phyloP scores from a whole-genome alignment of 64 coral and sea anemone genomes.

The Stylophora pistillata region DNA sequence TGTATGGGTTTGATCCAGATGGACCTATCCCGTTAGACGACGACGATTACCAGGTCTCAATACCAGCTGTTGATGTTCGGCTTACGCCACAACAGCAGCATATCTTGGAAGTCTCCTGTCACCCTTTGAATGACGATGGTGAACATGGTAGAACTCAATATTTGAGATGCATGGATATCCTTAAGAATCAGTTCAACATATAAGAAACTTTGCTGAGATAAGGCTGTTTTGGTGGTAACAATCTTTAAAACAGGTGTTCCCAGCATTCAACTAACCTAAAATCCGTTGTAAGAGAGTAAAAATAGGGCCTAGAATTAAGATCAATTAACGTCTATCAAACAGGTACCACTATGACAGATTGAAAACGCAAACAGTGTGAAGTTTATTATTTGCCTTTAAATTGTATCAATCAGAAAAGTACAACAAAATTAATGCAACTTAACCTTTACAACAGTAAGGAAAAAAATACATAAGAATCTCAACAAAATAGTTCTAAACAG shows the following conservation, averaged over 20 bases:
- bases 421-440: not conserved
- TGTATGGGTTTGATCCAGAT: slow-evolving; percentile 1
- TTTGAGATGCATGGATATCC: no score
- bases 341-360: not conserved
- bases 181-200: no score
- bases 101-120: not conserved
- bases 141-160: no score
- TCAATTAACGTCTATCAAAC: not conserved
- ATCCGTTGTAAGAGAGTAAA: no score
- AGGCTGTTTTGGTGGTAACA: no score
- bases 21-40: not conserved
- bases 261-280: no score
- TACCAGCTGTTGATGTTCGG: slow-evolving; percentile 1
- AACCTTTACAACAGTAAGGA: not conserved
- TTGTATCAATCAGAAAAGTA: no score
- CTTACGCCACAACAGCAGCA: slow-evolving; percentile 6
- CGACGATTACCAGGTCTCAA: slow-evolving; percentile 1
- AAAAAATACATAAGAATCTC: not conserved
- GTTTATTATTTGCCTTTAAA: no score
- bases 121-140: slow-evolving; percentile 16
- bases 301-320: not conserved
- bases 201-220: no score
- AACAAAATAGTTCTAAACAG: not conserved
- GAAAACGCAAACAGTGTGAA: not conserved
- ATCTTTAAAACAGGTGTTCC: no score